Percentiles rank a stretch among this genome's conserved stretches.
These are phyloP conservation scores for Tamandua tetradactyla DNA, from an alignment of 2,797 vertebrate species.

Conservation along the genomic window DNA sequence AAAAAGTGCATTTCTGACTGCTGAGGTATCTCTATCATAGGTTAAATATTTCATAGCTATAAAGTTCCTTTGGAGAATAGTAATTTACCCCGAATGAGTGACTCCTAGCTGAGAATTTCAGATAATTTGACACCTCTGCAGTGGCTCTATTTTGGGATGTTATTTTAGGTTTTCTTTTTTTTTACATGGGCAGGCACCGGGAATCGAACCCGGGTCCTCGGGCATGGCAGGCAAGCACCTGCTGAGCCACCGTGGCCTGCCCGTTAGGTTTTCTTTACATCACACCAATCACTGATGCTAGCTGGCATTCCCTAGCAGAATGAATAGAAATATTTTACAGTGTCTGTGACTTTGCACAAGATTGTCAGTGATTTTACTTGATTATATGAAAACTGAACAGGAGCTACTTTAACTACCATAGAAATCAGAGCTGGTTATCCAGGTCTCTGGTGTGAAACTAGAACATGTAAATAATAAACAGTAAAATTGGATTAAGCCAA, in stretches of 20 bases:
- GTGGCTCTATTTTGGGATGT: neutral
- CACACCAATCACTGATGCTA: neutral
- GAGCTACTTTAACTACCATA: neutral
- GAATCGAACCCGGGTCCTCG: no score
- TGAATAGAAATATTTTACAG: neutral
- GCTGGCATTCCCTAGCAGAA: neutral
- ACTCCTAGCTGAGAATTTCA: neutral
- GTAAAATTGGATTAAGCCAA: neutral
- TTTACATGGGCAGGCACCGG: no score
- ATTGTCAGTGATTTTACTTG: neutral
- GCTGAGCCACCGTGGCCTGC: no score
- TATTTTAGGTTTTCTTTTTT: neutral
- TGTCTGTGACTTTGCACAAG: neutral
- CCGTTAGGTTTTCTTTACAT: neutral
- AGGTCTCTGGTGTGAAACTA: neutral
- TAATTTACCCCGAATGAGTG: neutral
- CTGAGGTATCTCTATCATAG: neutral
- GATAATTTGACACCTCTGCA: neutral
- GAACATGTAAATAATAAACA: neutral
- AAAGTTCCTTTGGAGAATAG: conserved; percentile 24
- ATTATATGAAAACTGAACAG: neutral
- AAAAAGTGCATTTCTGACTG: conserved; percentile 32
- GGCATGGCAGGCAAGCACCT: no score
- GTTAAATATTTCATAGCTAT: conserved; percentile 18
- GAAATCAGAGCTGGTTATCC: neutral